A percentile compares a stretch with the other conserved stretches of the same genome.
phyloP scores from a whole-genome alignment of 2,888 invertebrate genomes.

The Dynastes tityus region DNA sequence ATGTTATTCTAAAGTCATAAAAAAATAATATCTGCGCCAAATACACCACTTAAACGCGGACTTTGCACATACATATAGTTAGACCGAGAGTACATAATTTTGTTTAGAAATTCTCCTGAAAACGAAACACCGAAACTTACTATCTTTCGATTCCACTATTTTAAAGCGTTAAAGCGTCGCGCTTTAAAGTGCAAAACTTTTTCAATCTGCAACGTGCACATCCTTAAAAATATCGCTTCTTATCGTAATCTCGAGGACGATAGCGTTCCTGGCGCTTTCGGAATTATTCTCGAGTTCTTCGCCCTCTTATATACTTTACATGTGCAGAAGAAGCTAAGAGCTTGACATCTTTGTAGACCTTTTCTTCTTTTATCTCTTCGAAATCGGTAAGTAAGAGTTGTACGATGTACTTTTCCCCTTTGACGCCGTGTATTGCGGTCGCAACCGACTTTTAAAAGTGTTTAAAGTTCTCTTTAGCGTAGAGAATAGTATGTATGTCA shows the following conservation, averaged over 20 bases:
- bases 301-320: slow-evolving; percentile 15
- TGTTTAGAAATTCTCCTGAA: neutral
- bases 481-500: neutral
- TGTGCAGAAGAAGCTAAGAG: neutral
- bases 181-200: slow-evolving; percentile 29
- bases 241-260: slow-evolving; percentile 35
- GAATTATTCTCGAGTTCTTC: slow-evolving; percentile 23
- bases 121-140: neutral
- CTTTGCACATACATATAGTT: too few relatives aligned
- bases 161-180: neutral
- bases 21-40: too few relatives aligned
- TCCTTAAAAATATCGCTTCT: slow-evolving; percentile 27
- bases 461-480: neutral
- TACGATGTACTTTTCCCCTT: neutral
- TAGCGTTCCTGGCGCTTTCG: slow-evolving; percentile 18
- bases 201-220: slow-evolving; percentile 29
- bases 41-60: too few relatives aligned
- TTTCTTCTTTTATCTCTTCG: neutral
- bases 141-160: slow-evolving; percentile 23
- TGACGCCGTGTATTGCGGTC: neutral
- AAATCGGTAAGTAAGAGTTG: slow-evolving; percentile 8
- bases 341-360: neutral
- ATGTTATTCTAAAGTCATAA: neutral
- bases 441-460: neutral
- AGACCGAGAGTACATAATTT: neutral